Evolutionary conservation across 37 sponge, comb jelly and placozoan genomes (phyloP).

Genomic region (Aplysina aerophoba): DNA sequence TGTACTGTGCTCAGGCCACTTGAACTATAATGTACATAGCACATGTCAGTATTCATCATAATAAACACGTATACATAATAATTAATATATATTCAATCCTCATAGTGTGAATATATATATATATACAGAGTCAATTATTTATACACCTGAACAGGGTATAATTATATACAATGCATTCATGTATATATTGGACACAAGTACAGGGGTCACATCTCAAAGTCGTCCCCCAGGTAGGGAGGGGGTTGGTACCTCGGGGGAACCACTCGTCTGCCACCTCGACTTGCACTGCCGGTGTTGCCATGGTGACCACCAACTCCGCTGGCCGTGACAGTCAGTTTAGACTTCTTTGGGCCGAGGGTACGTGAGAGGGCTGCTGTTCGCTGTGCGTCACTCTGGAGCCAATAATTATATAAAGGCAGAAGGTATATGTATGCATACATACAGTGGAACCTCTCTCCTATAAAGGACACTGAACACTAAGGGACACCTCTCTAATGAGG

Average conservation of each 20-base stretch:
- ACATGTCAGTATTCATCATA: too few relatives aligned
- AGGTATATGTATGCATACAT: not conserved
- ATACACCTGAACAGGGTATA: too few relatives aligned
- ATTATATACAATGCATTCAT: not conserved
- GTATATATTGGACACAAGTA: not conserved
- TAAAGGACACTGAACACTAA: too few relatives aligned
- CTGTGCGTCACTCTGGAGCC: not conserved
- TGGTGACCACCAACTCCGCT: not conserved
- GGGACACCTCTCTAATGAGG: too few relatives aligned
- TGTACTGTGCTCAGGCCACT: too few relatives aligned
- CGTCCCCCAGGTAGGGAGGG: not conserved
- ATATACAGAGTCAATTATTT: too few relatives aligned
- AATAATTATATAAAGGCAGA: not conserved
- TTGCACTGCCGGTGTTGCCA: not conserved
- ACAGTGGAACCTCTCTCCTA: too few relatives aligned
- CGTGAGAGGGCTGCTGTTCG: not conserved
- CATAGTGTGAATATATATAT: too few relatives aligned
- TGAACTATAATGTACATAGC: too few relatives aligned
- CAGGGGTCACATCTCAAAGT: constrained; percentile 21
- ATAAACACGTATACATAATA: too few relatives aligned
- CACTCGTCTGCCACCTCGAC: not conserved
- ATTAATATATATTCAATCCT: too few relatives aligned
- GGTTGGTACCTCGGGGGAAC: not conserved
- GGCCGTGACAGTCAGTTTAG: not conserved
- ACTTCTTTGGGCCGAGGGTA: not conserved